Evolutionary conservation across 2,797 vertebrate species (phyloP).

Genomic region (Chelonia mydas): DNA sequence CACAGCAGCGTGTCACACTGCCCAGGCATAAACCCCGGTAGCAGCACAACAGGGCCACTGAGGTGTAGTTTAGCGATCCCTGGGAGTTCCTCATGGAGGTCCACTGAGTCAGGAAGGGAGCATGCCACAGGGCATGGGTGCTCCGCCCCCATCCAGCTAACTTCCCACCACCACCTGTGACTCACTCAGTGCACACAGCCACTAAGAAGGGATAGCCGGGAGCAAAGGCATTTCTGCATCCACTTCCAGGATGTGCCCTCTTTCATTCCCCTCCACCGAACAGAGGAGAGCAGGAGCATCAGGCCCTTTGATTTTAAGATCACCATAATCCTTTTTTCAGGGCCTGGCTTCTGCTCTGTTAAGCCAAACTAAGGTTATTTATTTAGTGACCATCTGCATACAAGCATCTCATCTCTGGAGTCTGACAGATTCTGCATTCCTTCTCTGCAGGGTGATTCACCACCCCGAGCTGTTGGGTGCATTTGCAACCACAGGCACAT

Average conservation of each 20-base stretch:
- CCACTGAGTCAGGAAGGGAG: not conserved
- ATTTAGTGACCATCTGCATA: not conserved
- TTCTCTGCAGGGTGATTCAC: constrained; percentile 2
- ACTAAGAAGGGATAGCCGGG: not conserved
- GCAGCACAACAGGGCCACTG: too few species aligned
- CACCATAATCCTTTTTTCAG: not conserved
- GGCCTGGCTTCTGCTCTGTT: not conserved
- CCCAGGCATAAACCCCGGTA: too few species aligned
- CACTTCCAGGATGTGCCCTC: not conserved
- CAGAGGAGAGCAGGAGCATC: not conserved
- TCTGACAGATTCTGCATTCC: not conserved
- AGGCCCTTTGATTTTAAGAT: not conserved
- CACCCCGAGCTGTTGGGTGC: not conserved
- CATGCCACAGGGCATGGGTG: not conserved
- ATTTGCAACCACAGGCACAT: not conserved
- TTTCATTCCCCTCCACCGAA: not conserved
- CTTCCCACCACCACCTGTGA: not conserved
- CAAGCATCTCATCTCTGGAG: not conserved
- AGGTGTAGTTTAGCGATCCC: not conserved
- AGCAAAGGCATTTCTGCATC: not conserved
- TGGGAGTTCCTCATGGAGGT: not conserved
- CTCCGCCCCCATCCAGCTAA: not conserved
- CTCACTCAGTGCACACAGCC: not conserved
- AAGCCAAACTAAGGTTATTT: not conserved
- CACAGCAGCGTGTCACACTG: too few species aligned